These are phyloP conservation scores for Leptodirus hochenwartii DNA, from an alignment of 2,888 invertebrate species.

Conservation along the genomic window DNA sequence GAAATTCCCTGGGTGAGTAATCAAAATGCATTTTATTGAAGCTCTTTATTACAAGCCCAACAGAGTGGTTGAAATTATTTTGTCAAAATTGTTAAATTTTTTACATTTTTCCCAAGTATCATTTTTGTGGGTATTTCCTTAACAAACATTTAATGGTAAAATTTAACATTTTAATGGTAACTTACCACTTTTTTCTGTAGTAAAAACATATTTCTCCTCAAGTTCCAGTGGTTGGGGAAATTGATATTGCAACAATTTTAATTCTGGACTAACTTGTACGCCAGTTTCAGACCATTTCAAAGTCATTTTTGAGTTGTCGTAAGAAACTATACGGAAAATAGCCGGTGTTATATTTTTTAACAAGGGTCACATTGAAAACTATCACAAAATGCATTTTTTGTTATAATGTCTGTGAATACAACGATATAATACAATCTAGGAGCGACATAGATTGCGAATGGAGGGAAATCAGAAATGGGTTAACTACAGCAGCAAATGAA, in stretches of 20 bases:
- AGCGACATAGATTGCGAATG: too few relatives aligned
- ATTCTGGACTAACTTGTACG: slow-evolving; percentile 60
- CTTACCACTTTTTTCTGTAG: slow-evolving; percentile 57
- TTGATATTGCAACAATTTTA: slow-evolving; percentile 64
- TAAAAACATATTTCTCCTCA: slow-evolving; percentile 53
- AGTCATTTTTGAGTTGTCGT: slow-evolving; percentile 56
- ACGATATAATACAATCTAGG: too few relatives aligned
- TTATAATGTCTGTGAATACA: too few relatives aligned
- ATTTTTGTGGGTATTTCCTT: slow-evolving; percentile 1
- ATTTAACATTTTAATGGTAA: neutral
- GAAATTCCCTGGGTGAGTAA: slow-evolving; percentile 56
- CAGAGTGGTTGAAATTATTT: neutral
- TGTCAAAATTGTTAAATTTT: slow-evolving; percentile 7
- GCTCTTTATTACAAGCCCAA: slow-evolving; percentile 2
- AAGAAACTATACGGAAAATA: slow-evolving; percentile 47
- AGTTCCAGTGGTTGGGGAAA: slow-evolving; percentile 52
- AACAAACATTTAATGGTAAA: neutral
- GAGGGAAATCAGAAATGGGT: too few relatives aligned
- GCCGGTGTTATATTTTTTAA: too few relatives aligned
- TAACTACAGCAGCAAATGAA: too few relatives aligned
- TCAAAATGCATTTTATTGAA: too few relatives aligned
- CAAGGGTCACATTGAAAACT: too few relatives aligned
- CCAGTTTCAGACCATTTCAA: slow-evolving; percentile 58
- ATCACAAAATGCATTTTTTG: too few relatives aligned
- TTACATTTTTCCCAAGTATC: neutral